A percentile compares a stretch with the other conserved stretches of the same genome.
Evolutionary conservation across 2,888 invertebrate species (phyloP).

Genomic region (Gymnoscelis rufifasciata): DNA sequence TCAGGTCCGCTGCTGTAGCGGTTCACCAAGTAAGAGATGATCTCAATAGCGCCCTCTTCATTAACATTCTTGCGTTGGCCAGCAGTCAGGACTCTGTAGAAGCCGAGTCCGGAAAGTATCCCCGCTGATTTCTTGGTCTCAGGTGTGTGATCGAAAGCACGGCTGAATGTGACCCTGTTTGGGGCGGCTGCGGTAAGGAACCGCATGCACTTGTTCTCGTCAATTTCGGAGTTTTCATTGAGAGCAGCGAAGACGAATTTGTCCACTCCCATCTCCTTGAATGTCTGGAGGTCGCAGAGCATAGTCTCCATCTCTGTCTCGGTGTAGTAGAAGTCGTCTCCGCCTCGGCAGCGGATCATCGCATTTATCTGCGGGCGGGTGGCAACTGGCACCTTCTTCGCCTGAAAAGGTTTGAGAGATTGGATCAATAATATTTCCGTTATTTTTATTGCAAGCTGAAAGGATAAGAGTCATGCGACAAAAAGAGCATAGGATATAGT

Average conservation of each 20-base stretch:
- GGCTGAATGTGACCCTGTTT: not conserved
- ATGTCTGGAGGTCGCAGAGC: not conserved
- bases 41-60: not conserved
- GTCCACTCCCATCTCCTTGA: not conserved
- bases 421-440: no score
- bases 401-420: no score
- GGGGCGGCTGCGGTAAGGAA: not conserved
- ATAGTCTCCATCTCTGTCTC: not conserved
- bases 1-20: not conserved
- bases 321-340: not conserved
- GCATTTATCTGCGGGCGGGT: not conserved
- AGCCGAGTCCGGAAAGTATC: not conserved
- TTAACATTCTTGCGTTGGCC: not conserved
- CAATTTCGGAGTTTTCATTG: not conserved
- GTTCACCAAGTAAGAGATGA: not conserved
- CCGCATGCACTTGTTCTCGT: not conserved
- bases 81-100: not conserved
- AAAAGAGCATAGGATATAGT: no score
- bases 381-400: not conserved
- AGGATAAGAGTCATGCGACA: no score
- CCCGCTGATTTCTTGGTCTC: not conserved
- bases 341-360: not conserved
- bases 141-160: not conserved
- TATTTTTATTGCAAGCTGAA: no score
- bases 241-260: not conserved